A percentile compares a stretch with the other conserved stretches of the same genome.
Evolutionary conservation across 2,113 vertebrate species (phyloP).

Genomic region (Mustelus asterias): DNA sequence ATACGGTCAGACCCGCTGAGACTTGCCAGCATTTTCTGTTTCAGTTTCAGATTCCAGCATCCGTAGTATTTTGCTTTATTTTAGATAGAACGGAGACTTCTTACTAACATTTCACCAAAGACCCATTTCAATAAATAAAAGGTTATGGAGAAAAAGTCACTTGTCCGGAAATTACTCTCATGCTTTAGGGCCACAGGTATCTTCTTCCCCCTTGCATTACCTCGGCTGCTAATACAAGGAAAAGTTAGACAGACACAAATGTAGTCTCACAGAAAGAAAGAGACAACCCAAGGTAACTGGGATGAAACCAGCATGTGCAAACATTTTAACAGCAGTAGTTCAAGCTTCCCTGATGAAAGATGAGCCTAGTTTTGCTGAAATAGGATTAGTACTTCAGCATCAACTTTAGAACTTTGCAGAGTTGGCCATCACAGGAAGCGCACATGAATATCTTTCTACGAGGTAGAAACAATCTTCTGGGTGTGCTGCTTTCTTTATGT

Average conservation of each 20-base stretch:
- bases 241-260: not conserved
- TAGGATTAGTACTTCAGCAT: conserved; percentile 53
- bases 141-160: not conserved
- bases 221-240: not conserved
- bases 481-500: not conserved
- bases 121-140: not conserved
- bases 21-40: no score
- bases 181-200: not conserved
- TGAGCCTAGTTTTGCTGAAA: conserved; percentile 54
- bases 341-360: conserved; percentile 47
- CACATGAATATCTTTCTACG: not conserved
- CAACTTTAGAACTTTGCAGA: conserved; percentile 44
- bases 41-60: no score
- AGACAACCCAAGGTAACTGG: conserved; percentile 49
- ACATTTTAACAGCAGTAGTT: conserved; percentile 45
- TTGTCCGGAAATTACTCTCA: not conserved
- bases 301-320: conserved; percentile 50
- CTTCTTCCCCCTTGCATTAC: not conserved
- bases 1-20: no score
- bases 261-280: conserved; percentile 44
- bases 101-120: not conserved
- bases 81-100: not conserved
- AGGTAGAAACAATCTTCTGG: not conserved
- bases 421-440: conserved; percentile 44
- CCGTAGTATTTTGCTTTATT: no score